Conservation (phyloP, 2,888 invertebrate species). For the Zygothrica quintamaculata region DNA sequence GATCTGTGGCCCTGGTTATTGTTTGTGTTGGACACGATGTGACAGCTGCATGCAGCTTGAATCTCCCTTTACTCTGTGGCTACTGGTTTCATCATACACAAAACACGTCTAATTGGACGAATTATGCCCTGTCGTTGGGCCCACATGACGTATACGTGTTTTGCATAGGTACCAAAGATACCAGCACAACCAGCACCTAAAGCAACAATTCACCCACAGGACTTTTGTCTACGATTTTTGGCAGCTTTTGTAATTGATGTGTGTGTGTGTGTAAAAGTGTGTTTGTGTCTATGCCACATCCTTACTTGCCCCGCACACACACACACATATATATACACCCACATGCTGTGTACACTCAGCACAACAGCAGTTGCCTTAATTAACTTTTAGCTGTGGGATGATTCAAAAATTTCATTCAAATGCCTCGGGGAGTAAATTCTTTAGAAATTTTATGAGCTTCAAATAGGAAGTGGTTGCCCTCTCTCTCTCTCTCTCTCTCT, state of each 20-base stretch:
- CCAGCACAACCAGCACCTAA: background rate
- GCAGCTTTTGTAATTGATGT: constrained; percentile 68
- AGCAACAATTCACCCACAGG: background rate
- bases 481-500: background rate
- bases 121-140: constrained; percentile 51
- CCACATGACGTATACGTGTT: constrained; percentile 72
- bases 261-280: too few relatives aligned
- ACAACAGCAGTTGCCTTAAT: constrained; percentile 47
- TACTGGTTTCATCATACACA: too few relatives aligned
- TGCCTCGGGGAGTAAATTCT: constrained; percentile 10
- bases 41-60: constrained; percentile 1
- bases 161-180: constrained; percentile 56
- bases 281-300: too few relatives aligned
- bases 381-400: constrained; percentile 38
- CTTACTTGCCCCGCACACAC: constrained; percentile 7
- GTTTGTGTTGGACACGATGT: constrained; percentile 32
- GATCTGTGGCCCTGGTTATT: constrained; percentile 16
- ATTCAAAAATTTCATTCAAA: constrained; percentile 28
- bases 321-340: too few relatives aligned
- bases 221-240: constrained; percentile 57
- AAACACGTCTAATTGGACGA: constrained; percentile 71
- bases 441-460: constrained; percentile 24
- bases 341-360: constrained; percentile 6
- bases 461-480: background rate
- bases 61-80: too few relatives aligned